Percentiles rank a stretch among this genome's conserved stretches.
These are phyloP conservation scores for Ranitomeya variabilis DNA, from an alignment of 2,113 vertebrate species.

Conservation along the genomic window DNA sequence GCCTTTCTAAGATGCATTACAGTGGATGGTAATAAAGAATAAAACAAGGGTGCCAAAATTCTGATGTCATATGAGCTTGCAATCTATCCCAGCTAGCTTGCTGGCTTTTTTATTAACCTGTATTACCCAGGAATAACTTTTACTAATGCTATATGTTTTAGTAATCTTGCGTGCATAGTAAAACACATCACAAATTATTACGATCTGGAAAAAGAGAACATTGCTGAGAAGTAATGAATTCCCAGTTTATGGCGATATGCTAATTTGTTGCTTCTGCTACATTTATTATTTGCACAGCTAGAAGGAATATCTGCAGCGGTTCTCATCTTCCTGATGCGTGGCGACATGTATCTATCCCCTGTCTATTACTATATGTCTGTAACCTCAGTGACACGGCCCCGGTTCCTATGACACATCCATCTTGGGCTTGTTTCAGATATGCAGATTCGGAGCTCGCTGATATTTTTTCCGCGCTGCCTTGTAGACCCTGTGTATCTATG, in stretches of 20 bases:
- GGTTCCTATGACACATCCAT: conserved; percentile 10
- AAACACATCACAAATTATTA: conserved; percentile 24
- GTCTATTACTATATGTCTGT: neutral
- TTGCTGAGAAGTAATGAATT: conserved; percentile 13
- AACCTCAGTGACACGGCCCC: neutral
- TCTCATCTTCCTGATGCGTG: neutral
- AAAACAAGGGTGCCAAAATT: neutral
- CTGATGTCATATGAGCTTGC: conserved; percentile 1
- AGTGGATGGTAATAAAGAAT: neutral
- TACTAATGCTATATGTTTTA: neutral
- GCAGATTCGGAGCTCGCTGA: neutral
- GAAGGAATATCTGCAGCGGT: neutral
- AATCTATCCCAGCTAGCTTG: conserved; percentile 10
- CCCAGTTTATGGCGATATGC: neutral
- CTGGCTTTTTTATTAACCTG: neutral
- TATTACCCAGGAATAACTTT: neutral
- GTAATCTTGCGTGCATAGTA: conserved; percentile 15
- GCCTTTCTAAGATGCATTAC: neutral
- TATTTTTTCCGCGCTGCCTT: neutral
- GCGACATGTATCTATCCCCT: neutral
- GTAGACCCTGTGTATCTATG: conserved; percentile 26
- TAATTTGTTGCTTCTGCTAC: conserved; percentile 16
- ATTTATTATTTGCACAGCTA: conserved; percentile 33
- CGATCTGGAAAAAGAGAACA: conserved; percentile 3
- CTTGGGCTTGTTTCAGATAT: conserved; percentile 23